A percentile compares a stretch with the other conserved stretches of the same genome.
Evolutionary conservation across 1,140 invertebrate genomes (phyloP).

Genomic region (Lycorma delicatula): DNA sequence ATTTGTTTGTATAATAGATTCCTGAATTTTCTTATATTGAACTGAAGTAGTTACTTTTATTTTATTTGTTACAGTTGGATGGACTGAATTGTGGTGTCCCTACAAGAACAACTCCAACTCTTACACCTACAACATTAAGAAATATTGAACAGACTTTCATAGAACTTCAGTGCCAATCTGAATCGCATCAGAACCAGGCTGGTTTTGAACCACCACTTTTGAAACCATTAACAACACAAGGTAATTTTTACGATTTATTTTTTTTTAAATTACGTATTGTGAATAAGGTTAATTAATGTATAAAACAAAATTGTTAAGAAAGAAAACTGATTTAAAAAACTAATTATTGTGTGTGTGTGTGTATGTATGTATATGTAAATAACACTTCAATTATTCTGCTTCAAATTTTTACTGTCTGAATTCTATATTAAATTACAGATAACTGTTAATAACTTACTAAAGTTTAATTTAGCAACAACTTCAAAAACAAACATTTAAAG

Average conservation of each 20-base stretch:
- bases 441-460: too few relatives aligned
- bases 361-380: too few relatives aligned
- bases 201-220: slow-evolving; percentile 79
- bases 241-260: not conserved
- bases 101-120: slow-evolving; percentile 81
- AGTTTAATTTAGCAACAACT: too few relatives aligned
- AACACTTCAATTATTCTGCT: too few relatives aligned
- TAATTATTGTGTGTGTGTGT: too few relatives aligned
- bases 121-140: slow-evolving; percentile 86
- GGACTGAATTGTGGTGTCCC: slow-evolving; percentile 76
- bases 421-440: too few relatives aligned
- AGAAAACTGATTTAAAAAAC: too few relatives aligned
- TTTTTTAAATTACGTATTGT: not conserved
- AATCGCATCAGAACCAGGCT: slow-evolving; percentile 72
- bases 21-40: too few relatives aligned
- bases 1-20: too few relatives aligned
- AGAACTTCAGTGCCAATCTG: slow-evolving; percentile 51
- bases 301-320: slow-evolving; percentile 1
- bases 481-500: too few relatives aligned
- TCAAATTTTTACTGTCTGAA: too few relatives aligned
- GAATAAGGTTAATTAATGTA: not conserved
- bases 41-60: too few relatives aligned
- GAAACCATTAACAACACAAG: slow-evolving; percentile 29
- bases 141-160: slow-evolving; percentile 75
- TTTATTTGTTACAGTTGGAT: slow-evolving; percentile 60